Conservation (phyloP, 2,113 vertebrate species). For the Thryonomys swinderianus region DNA sequence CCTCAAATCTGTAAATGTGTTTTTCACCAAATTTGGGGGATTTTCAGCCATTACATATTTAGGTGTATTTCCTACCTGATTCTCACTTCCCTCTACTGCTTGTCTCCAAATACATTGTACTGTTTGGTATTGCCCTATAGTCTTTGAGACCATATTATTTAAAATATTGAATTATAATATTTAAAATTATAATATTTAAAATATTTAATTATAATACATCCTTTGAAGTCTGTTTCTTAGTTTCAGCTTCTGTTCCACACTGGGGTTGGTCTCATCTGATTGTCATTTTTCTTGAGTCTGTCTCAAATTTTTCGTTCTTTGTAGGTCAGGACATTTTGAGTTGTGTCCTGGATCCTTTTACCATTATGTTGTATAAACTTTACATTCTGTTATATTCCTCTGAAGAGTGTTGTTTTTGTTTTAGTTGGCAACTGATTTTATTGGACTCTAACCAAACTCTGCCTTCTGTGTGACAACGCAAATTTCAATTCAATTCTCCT, state of each 20-base stretch:
- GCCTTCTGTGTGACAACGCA: not conserved
- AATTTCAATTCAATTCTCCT: not conserved
- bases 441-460: not conserved
- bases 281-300: not conserved
- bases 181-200: not conserved
- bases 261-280: not conserved
- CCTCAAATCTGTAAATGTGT: not conserved
- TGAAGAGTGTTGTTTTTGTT: not conserved
- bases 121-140: not conserved
- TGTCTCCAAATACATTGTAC: not conserved
- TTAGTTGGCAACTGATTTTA: not conserved
- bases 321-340: not conserved
- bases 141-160: not conserved
- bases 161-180: not conserved
- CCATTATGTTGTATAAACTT: not conserved
- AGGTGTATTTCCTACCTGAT: not conserved
- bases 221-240: not conserved
- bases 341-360: not conserved
- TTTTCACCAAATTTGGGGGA: not conserved
- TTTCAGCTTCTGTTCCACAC: not conserved
- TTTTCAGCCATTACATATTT: not conserved
- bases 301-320: not conserved
- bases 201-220: not conserved
- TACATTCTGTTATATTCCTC: not conserved
- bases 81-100: not conserved